Percentiles rank a stretch among this genome's conserved stretches.
Evolutionary conservation across 2,888 invertebrate species (phyloP).

Genomic region (Sphaerophoria taeniata): DNA sequence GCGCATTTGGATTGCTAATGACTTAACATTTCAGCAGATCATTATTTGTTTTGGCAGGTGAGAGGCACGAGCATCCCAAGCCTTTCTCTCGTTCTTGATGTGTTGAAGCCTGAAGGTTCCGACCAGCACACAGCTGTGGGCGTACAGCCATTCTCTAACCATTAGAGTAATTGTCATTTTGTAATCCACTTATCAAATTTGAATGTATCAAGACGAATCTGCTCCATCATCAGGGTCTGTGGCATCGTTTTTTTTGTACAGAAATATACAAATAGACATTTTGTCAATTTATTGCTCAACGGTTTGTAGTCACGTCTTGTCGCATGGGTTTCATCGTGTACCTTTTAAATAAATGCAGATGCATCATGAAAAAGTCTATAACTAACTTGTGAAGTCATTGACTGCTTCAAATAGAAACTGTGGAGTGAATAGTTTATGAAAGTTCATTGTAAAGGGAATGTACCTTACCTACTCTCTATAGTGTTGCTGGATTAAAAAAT

Average conservation of each 20-base stretch:
- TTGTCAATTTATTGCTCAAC: slow-evolving; percentile 49
- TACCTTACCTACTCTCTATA: too few species aligned
- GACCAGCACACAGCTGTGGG: slow-evolving; percentile 38
- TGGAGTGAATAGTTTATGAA: too few species aligned
- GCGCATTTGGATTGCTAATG: slow-evolving; percentile 16
- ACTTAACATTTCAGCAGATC: slow-evolving; percentile 21
- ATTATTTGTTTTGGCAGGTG: slow-evolving; percentile 51
- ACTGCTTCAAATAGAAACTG: too few species aligned
- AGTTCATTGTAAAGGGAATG: too few species aligned
- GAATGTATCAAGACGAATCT: slow-evolving; percentile 52
- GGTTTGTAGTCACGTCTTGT: slow-evolving; percentile 64
- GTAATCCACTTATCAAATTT: slow-evolving; percentile 73
- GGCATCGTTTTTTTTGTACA: background rate
- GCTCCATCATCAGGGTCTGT: slow-evolving; percentile 41
- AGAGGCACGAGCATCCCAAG: slow-evolving; percentile 47
- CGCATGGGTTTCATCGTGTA: slow-evolving; percentile 42
- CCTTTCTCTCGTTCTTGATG: slow-evolving; percentile 59
- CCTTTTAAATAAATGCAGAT: slow-evolving; percentile 34
- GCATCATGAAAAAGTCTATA: too few species aligned
- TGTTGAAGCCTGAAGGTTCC: slow-evolving; percentile 37
- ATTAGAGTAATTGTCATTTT: slow-evolving; percentile 68
- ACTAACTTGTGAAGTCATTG: too few species aligned
- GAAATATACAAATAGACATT: slow-evolving; percentile 7
- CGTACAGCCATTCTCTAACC: slow-evolving; percentile 55
- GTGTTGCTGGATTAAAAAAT: too few species aligned